These are phyloP conservation scores for Perca schrenkii DNA, from an alignment of 2,113 vertebrate species.

Conservation along the genomic window DNA sequence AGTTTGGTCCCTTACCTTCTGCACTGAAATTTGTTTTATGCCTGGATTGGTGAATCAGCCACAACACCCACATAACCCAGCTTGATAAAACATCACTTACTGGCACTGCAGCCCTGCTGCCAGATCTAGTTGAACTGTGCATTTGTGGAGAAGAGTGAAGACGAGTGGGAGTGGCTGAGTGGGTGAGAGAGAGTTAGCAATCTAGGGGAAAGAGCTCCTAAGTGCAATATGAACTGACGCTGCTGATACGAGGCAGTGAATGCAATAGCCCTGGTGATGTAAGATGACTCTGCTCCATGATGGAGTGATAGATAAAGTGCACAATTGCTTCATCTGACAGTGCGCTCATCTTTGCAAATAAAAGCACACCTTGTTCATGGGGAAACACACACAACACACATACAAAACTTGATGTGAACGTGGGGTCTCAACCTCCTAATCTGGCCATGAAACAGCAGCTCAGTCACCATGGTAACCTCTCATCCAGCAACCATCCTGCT, in stretches of 20 bases:
- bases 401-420: constrained; percentile 1
- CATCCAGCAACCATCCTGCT: constrained; percentile 47
- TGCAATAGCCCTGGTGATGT: constrained; percentile 5
- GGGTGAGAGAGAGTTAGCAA: constrained; percentile 42
- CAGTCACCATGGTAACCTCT: constrained; percentile 70
- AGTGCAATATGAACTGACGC: constrained; percentile 28
- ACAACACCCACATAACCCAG: constrained; percentile 61
- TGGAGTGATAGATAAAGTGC: not conserved
- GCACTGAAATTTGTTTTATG: constrained; percentile 11
- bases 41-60: constrained; percentile 59
- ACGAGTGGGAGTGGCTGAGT: constrained; percentile 59
- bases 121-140: constrained; percentile 29
- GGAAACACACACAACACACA: not conserved
- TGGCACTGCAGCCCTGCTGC: constrained; percentile 32
- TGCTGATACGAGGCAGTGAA: constrained; percentile 32
- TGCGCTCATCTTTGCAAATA: constrained; percentile 11
- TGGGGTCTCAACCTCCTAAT: constrained; percentile 41
- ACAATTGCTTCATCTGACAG: not conserved
- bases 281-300: constrained; percentile 25
- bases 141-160: constrained; percentile 27
- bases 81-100: constrained; percentile 45
- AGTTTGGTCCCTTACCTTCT: constrained; percentile 1
- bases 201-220: constrained; percentile 32
- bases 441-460: constrained; percentile 51
- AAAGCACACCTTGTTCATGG: not conserved